Conservation (phyloP, 2,888 invertebrate genomes). For the Criorhina ranunculi region DNA sequence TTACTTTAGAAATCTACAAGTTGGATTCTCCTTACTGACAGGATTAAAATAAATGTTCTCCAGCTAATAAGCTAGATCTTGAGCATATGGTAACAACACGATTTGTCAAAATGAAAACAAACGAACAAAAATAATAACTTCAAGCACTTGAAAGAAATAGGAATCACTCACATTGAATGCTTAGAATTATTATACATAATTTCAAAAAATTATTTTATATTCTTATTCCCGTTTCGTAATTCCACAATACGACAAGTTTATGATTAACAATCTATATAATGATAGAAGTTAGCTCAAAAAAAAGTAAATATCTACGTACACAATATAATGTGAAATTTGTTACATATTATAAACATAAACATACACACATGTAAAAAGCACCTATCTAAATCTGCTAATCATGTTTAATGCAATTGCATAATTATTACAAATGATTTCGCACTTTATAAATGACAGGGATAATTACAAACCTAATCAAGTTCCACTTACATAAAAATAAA, state of each 20-base stretch:
- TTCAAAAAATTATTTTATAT: constrained; percentile 25
- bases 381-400: constrained; percentile 54
- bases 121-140: neutral
- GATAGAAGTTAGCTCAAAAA: constrained; percentile 4
- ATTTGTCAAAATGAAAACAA: constrained; percentile 21
- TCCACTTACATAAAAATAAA: constrained; percentile 62
- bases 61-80: neutral
- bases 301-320: constrained; percentile 6
- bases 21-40: too few relatives aligned
- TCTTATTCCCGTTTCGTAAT: constrained; percentile 11
- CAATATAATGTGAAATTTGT: constrained; percentile 22
- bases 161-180: constrained; percentile 8
- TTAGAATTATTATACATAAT: constrained; percentile 6
- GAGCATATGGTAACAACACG: constrained; percentile 33
- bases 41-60: neutral
- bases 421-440: constrained; percentile 27
- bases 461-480: constrained; percentile 50
- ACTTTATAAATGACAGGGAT: constrained; percentile 49
- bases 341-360: constrained; percentile 12
- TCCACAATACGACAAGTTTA: constrained; percentile 38
- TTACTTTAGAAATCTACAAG: too few relatives aligned
- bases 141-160: constrained; percentile 28
- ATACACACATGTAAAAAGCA: constrained; percentile 57
- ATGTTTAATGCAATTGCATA: constrained; percentile 42
- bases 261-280: constrained; percentile 13